Base-by-base conservation (phyloP, 2,888 invertebrate genomes). In the Allygus modestus region DNA sequence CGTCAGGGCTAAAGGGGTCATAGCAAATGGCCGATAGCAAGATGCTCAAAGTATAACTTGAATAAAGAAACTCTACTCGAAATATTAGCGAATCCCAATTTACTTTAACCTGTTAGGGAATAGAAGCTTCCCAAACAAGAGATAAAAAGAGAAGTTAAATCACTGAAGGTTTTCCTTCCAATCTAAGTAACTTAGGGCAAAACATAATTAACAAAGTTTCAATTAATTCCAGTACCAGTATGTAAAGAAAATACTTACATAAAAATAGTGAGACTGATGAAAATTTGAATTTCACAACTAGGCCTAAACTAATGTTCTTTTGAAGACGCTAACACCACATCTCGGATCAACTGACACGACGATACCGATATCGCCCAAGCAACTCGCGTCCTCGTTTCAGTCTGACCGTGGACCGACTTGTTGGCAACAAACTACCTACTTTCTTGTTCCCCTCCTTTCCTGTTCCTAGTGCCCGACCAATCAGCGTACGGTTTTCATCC, bases 361-460 rank as follows among this genome's bases (percentile, higher is more conserved):
- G 58, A 23, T 20, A 58, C 20, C 58, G 58, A 58, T 7, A 7
- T 12, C 23, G 58, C 2, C 58, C 4, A 20, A 58, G 12, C 58
- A 23, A 58, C 20, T 7, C 58, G 23, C 58, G 58, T 58, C 58
- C 58, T 58, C 20, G 23, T 23, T 58, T 58, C 58, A 58, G 58
- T 58, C 58, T 58, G 58, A 23, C 58, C 58, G 23, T 58, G 58
- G 58, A 58, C 20, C 58, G 58, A 58, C 20, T 58, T 7, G 58
- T 23, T 58, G 58, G 20, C 58, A 23, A 58, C 58, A 23, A 7
- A 58, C 58, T 58, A 58, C 58, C 58, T 23, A 58, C 58, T 58
- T 58, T 58, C 58, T 69, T 69, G 69, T 33, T 28, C 69, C 69
- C 69, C 69, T 69, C 69, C 69, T 28, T 69, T 69, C 69, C 69